Conservation (phyloP, 2,888 invertebrate species). For the Drosophila anomalata region DNA sequence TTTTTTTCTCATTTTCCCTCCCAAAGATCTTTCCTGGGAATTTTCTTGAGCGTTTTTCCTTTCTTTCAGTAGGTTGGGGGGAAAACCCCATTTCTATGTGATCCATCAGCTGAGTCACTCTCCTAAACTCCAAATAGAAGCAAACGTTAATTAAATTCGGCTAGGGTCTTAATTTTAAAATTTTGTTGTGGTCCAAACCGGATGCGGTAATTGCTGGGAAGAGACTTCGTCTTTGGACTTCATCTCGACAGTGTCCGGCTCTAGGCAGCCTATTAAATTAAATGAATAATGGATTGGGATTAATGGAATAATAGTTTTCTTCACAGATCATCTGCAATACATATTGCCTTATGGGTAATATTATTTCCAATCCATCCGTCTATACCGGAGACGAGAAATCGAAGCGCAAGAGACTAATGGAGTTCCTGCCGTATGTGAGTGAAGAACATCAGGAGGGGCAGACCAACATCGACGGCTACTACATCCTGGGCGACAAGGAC, state of each 20-base stretch:
- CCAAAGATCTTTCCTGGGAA: slow-evolving; percentile 3
- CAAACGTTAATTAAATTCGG: slow-evolving; percentile 68
- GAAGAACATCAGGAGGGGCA: not conserved
- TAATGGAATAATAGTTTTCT: not conserved
- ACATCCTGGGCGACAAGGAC: not conserved
- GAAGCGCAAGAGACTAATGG: not conserved
- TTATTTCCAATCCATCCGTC: not conserved
- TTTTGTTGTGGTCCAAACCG: slow-evolving; percentile 36
- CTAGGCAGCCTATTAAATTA: slow-evolving; percentile 4
- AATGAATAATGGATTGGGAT: slow-evolving; percentile 8
- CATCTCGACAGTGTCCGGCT: not conserved
- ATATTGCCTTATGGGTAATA: not conserved
- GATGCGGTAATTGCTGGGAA: slow-evolving; percentile 69
- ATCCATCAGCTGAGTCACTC: slow-evolving; percentile 4
- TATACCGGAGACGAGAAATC: not conserved
- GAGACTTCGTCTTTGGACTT: not conserved
- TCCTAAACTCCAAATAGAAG: not conserved
- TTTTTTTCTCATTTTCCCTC: slow-evolving; percentile 6
- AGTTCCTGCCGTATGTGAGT: not conserved
- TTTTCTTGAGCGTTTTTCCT: slow-evolving; percentile 10
- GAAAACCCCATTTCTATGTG: not conserved
- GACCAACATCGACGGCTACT: not conserved
- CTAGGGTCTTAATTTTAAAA: no score
- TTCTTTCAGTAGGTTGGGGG: not conserved
- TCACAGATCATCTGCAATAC: not conserved